Evolutionary conservation across 2,888 invertebrate genomes (phyloP).

Genomic region (Myathropa florea): DNA sequence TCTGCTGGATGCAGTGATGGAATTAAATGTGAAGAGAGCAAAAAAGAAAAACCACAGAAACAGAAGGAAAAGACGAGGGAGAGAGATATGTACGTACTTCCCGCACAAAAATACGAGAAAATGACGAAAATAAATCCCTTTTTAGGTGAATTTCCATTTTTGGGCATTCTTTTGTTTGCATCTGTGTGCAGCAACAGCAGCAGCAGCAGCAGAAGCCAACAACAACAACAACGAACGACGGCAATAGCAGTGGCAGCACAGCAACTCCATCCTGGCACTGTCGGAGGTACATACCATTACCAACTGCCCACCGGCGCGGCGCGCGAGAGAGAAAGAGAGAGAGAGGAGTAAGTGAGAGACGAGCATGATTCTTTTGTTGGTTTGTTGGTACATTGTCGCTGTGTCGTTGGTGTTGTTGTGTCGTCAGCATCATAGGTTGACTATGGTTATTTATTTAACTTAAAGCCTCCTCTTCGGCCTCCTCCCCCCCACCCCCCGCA

Average conservation of each 20-base stretch:
- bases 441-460: slow-evolving; percentile 27
- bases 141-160: slow-evolving; percentile 55
- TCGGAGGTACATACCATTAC: no score
- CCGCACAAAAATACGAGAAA: neutral
- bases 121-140: slow-evolving; percentile 49
- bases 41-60: neutral
- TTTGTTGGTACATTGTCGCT: no score
- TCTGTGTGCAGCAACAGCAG: slow-evolving; percentile 13
- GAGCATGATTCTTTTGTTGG: no score
- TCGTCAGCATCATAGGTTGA: neutral
- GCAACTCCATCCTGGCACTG: no score
- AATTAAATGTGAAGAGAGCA: slow-evolving; percentile 5
- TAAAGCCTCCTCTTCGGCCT: slow-evolving; percentile 13
- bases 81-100: neutral
- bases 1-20: slow-evolving; percentile 24
- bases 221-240: no score
- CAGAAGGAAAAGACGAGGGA: neutral
- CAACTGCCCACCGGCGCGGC: no score
- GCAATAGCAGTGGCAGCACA: no score
- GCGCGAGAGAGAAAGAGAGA: neutral
- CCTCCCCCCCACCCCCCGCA: neutral
- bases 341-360: no score
- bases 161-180: slow-evolving; percentile 57
- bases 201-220: neutral
- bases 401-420: no score